Evolutionary conservation across 2,888 invertebrate genomes (phyloP).

Genomic region (Sipha maydis): DNA sequence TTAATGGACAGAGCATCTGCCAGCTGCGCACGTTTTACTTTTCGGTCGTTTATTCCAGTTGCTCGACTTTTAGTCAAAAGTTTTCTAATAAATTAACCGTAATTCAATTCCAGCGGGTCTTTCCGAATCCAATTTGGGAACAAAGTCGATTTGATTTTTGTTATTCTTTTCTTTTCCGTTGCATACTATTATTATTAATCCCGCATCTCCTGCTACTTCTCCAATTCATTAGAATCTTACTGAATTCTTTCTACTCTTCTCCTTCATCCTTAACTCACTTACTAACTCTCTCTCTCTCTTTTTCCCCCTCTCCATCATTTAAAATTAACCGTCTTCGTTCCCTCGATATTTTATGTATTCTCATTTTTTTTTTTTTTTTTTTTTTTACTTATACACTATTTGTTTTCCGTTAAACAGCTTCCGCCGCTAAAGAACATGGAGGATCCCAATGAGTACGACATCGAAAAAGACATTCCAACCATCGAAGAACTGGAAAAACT

Average conservation of each 20-base stretch:
- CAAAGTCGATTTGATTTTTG: conserved; percentile 46
- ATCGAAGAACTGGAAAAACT: conserved; percentile 69
- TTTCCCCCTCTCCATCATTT: not conserved
- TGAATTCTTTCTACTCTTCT: not conserved
- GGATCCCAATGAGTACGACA: conserved; percentile 84
- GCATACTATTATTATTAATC: conserved; percentile 14
- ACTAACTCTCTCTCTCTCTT: not conserved
- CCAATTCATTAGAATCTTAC: too few species aligned
- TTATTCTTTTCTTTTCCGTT: conserved; percentile 1
- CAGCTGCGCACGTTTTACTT: not conserved
- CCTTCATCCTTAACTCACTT: not conserved
- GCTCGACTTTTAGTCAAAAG: conserved; percentile 6
- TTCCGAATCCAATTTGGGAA: conserved; percentile 11
- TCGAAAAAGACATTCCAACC: conserved; percentile 74
- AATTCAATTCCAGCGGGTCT: conserved; percentile 29
- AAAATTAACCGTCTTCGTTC: too few species aligned
- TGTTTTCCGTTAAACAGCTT: conserved; percentile 69
- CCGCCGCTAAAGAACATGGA: conserved; percentile 82
- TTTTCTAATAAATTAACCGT: conserved; percentile 52
- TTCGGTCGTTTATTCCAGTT: not conserved
- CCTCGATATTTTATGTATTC: not conserved
- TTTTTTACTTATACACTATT: conserved; percentile 27
- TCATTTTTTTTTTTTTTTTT: not conserved
- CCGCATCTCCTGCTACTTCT: not conserved
- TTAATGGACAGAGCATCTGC: conserved; percentile 19